Base-by-base conservation (phyloP, 1,140 invertebrate genomes). In the Drosophila lowei region DNA sequence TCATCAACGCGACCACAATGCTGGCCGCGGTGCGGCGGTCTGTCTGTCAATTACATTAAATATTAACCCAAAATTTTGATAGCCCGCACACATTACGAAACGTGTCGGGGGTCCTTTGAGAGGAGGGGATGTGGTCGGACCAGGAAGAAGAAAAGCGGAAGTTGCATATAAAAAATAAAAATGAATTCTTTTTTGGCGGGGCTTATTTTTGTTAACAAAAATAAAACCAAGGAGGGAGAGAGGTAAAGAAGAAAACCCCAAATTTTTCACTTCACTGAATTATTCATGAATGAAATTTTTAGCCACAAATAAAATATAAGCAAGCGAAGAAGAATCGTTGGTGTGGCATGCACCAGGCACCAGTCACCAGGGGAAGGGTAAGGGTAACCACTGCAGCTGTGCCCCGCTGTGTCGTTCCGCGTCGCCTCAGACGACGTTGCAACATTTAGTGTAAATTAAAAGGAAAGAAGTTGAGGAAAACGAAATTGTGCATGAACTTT, bases 241-340 rank as follows among this genome's bases (percentile, higher is more conserved):
- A 8, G 43, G 57, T 3, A 34, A 46, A 74, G 63, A 68, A 70
- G 64, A 61, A 74, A 77, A 44, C 42, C 71, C 66, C 62, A 78
- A 88, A 88, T 88, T 88, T 88, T 83, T 64, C 84, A 88, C 79
- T 88, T 89, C 83, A 79, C 78, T 89, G 84, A 88, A 88, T 88
- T 76, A 88, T 88, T 88, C 83, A 88, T 88, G 67, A 88, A 88
- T 88, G 84, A 78, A 88, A 88, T 89, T 88, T 88, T 88, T 83
- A 63, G 66, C 83, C 86, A 88, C 75, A 89, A 88, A 88, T 89
- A 88, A 88, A 88, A 85, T 88, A 88, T 88, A 85, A 88, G 77
- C 73, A 81, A 76, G 47, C 72, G 21, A n/a, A 59, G 6, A 30
- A 47, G 41, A 23, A 25, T 42, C 30, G 52, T 43, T 68, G 72